Evolutionary conservation across 2,888 invertebrate species (phyloP).

Genomic region (Lypha dubia): DNA sequence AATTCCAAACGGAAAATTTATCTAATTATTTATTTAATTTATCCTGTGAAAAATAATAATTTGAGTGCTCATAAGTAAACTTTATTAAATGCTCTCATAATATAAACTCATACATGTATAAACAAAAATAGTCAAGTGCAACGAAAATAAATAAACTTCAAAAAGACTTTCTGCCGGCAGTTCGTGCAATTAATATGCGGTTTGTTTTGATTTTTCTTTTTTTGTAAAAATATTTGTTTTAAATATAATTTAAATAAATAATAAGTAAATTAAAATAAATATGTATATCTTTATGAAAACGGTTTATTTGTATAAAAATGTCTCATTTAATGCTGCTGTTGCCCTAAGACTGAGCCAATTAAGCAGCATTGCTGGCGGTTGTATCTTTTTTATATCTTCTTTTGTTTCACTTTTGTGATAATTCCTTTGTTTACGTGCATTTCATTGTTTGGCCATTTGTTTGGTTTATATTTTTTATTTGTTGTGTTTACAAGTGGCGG

Average conservation of each 20-base stretch:
- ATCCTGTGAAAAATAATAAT: too few species aligned
- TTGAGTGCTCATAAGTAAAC: too few species aligned
- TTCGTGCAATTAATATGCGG: not conserved
- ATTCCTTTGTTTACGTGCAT: not conserved
- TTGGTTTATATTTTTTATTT: not conserved
- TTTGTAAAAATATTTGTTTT: not conserved
- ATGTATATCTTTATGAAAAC: constrained; percentile 9
- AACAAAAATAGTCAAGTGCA: not conserved
- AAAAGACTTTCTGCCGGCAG: not conserved
- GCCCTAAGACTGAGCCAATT: constrained; percentile 9
- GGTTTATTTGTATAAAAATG: not conserved
- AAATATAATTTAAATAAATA: not conserved
- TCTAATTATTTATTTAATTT: too few species aligned
- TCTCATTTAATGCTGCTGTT: not conserved
- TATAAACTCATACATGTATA: too few species aligned
- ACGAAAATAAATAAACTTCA: not conserved
- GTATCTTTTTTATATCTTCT: not conserved
- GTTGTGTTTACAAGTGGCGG: constrained; percentile 12
- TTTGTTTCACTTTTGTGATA: not conserved
- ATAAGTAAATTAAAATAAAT: constrained; percentile 25
- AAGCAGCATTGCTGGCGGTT: constrained; percentile 25
- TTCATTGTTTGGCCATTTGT: constrained; percentile 5
- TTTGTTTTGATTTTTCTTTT: not conserved
- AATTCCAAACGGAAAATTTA: too few species aligned
- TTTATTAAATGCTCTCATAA: too few species aligned